phyloP scores from a whole-genome alignment of 2,888 invertebrate species.

The Lapara coniferarum region DNA sequence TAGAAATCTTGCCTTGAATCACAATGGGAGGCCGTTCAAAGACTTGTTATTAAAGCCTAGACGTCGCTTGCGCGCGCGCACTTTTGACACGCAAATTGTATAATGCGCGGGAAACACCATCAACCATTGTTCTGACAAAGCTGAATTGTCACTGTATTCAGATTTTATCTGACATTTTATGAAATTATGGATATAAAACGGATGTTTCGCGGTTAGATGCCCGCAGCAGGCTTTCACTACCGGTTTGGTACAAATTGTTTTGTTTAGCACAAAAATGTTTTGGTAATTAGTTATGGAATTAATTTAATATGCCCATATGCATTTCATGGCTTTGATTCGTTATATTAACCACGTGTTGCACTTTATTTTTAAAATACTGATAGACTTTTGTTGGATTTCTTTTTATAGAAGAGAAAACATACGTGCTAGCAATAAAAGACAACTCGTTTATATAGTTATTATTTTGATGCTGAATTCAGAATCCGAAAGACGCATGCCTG shows the following conservation, averaged over 20 bases:
- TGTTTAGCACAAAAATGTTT: not conserved
- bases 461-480: no score
- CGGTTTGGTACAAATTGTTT: not conserved
- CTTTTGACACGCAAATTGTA: constrained; percentile 81
- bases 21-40: constrained; percentile 48
- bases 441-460: no score
- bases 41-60: constrained; percentile 48
- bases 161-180: constrained; percentile 78
- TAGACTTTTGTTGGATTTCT: no score
- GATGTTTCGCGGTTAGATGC: constrained; percentile 80
- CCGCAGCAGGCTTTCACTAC: constrained; percentile 43
- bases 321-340: no score
- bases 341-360: no score
- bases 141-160: constrained; percentile 75
- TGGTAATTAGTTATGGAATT: no score
- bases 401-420: no score
- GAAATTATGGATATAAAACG: constrained; percentile 80
- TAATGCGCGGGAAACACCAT: constrained; percentile 70
- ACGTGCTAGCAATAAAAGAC: no score
- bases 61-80: constrained; percentile 55
- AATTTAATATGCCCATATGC: no score
- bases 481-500: no score
- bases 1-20: constrained; percentile 15
- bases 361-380: no score
- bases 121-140: constrained; percentile 71